A percentile compares a stretch with the other conserved stretches of the same genome.
Conservation (phyloP, 2,797 vertebrate genomes). For the Sebastes ruberrimus region DNA sequence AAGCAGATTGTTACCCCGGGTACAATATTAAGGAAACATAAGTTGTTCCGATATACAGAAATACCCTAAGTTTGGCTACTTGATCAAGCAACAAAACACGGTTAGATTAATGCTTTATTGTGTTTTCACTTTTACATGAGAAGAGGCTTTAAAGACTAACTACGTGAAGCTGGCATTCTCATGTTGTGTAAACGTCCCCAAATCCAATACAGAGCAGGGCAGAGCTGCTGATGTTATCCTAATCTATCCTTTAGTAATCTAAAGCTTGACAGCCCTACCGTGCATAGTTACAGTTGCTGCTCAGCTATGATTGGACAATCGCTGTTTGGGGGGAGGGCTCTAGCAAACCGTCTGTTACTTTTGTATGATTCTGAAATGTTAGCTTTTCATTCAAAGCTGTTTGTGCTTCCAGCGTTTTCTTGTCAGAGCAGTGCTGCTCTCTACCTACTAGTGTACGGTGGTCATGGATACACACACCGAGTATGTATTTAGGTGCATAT, state of each 20-base stretch:
- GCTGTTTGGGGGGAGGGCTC: neutral
- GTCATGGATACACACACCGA: slow-evolving; percentile 15
- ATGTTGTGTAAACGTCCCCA: neutral
- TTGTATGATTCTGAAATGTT: neutral
- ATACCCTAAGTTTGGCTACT: neutral
- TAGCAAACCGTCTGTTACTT: neutral
- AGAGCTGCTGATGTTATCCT: neutral
- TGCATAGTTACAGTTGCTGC: neutral
- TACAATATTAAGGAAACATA: neutral
- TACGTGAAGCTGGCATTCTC: neutral
- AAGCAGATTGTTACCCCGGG: neutral
- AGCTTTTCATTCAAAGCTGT: neutral
- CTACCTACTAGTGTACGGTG: neutral
- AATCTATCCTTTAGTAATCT: neutral
- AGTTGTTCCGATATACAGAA: neutral
- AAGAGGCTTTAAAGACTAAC: neutral
- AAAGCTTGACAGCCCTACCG: neutral
- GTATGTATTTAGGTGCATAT: neutral
- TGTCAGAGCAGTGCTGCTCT: neutral
- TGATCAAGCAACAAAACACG: neutral
- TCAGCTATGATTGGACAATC: neutral
- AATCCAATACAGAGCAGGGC: neutral
- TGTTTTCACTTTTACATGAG: neutral
- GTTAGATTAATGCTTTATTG: neutral
- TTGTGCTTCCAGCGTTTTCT: neutral